phyloP scores from a whole-genome alignment of 1,140 invertebrate genomes.

The Centruroides sculpturatus region DNA sequence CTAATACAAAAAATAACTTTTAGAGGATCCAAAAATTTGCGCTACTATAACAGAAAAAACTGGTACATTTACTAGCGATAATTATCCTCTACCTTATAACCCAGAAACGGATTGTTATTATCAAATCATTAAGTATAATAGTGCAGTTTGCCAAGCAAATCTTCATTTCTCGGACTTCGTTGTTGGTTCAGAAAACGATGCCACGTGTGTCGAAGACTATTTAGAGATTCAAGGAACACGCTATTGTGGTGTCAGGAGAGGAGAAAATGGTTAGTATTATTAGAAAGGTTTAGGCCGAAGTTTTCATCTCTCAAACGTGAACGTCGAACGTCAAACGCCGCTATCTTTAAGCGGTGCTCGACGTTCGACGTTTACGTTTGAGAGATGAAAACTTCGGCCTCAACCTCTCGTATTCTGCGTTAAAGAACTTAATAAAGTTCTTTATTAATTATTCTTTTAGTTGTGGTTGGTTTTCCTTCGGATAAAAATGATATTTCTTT shows the following conservation, averaged over 20 bases:
- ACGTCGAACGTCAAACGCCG: too few relatives aligned
- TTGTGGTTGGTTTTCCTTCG: slow-evolving; percentile 16
- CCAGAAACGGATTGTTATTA: slow-evolving; percentile 17
- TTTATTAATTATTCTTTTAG: neutral
- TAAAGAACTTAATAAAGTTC: neutral
- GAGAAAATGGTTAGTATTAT: slow-evolving; percentile 5
- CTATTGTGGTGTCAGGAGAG: slow-evolving; percentile 18
- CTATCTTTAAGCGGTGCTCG: too few relatives aligned
- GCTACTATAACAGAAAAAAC: too few relatives aligned
- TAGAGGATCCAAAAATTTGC: too few relatives aligned
- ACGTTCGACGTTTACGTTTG: too few relatives aligned
- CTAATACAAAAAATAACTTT: too few relatives aligned
- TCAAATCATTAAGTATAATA: slow-evolving; percentile 7
- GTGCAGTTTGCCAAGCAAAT: slow-evolving; percentile 17
- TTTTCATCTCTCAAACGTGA: too few relatives aligned
- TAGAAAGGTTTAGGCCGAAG: too few relatives aligned
- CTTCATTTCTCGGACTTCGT: slow-evolving; percentile 18
- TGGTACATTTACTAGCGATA: slow-evolving; percentile 5
- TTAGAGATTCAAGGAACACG: slow-evolving; percentile 17
- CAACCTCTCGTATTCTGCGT: neutral
- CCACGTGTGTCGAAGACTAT: slow-evolving; percentile 16
- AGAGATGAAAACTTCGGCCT: too few relatives aligned
- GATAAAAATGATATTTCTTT: slow-evolving; percentile 9
- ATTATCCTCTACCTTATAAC: slow-evolving; percentile 15
- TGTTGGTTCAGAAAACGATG: slow-evolving; percentile 13